These are phyloP conservation scores for Rhogogaster chlorosoma DNA, from an alignment of 2,888 invertebrate species.

Conservation along the genomic window DNA sequence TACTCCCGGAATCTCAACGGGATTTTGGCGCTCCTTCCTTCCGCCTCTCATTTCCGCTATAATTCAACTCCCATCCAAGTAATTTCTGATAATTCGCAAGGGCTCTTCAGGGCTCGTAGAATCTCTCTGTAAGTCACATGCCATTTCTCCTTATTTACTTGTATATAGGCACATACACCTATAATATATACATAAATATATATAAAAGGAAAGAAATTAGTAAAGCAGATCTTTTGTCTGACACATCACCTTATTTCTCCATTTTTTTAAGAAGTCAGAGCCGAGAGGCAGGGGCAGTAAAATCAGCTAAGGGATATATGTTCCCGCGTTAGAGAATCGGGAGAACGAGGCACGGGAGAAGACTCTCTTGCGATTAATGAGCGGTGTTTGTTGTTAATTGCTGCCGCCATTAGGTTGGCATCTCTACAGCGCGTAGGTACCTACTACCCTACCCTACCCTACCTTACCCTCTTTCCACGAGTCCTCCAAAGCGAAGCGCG, in stretches of 20 bases:
- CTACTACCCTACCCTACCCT: conserved; percentile 56
- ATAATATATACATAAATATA: background rate
- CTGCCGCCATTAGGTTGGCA: conserved; percentile 77
- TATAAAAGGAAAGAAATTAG: background rate
- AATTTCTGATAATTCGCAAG: conserved; percentile 28
- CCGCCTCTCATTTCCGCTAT: conserved; percentile 47
- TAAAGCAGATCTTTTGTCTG: background rate
- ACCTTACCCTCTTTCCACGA: conserved; percentile 49
- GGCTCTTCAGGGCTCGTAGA: background rate
- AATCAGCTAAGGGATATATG: conserved; percentile 52
- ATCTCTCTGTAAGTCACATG: background rate
- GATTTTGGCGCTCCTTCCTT: conserved; percentile 54
- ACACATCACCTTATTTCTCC: background rate
- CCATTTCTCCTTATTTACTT: background rate
- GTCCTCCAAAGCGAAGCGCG: conserved; percentile 71
- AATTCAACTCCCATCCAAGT: conserved; percentile 43
- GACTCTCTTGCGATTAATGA: conserved; percentile 76
- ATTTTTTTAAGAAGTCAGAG: background rate
- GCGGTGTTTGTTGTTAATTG: conserved; percentile 78
- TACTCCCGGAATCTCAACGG: conserved; percentile 6
- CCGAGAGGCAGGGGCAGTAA: conserved; percentile 56
- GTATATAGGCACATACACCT: background rate
- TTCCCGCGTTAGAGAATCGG: conserved; percentile 21
- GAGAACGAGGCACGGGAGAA: conserved; percentile 52
- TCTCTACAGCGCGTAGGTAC: conserved; percentile 63